These are phyloP conservation scores for Plecotus auritus DNA, from an alignment of 2,113 vertebrate genomes.

Conservation along the genomic window DNA sequence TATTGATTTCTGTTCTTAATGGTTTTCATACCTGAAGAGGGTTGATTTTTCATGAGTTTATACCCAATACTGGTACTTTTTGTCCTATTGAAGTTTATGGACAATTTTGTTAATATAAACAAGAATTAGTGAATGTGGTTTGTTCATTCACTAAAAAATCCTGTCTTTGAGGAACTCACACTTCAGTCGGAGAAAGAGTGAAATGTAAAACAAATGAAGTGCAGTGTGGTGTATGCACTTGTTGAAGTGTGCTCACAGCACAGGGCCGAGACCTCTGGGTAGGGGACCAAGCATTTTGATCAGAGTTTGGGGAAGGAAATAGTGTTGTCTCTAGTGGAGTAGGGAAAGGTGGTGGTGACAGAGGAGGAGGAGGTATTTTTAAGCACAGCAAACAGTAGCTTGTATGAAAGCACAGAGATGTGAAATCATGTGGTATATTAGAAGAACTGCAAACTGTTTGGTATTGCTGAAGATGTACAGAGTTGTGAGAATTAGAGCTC, in stretches of 20 bases:
- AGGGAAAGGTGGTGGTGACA: neutral
- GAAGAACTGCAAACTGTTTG: neutral
- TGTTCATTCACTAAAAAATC: constrained; percentile 2
- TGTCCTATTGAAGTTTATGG: neutral
- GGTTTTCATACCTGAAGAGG: neutral
- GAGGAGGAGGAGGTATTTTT: neutral
- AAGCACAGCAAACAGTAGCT: neutral
- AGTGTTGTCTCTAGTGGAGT: neutral
- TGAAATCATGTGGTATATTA: neutral
- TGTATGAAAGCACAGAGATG: neutral
- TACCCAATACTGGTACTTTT: neutral
- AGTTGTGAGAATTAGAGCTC: neutral
- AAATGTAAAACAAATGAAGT: neutral
- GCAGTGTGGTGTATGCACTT: neutral
- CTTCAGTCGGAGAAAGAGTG: neutral
- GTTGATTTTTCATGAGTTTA: constrained; percentile 40
- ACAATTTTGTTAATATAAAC: constrained; percentile 3
- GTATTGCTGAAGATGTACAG: neutral
- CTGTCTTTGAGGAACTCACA: neutral
- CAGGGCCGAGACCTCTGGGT: neutral
- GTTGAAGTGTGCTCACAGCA: neutral
- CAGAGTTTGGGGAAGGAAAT: neutral
- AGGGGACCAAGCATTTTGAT: neutral
- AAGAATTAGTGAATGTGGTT: neutral
- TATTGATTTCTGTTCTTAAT: constrained; percentile 10